phyloP scores from a whole-genome alignment of 2,888 invertebrate species.

The Melanophora roralis region DNA sequence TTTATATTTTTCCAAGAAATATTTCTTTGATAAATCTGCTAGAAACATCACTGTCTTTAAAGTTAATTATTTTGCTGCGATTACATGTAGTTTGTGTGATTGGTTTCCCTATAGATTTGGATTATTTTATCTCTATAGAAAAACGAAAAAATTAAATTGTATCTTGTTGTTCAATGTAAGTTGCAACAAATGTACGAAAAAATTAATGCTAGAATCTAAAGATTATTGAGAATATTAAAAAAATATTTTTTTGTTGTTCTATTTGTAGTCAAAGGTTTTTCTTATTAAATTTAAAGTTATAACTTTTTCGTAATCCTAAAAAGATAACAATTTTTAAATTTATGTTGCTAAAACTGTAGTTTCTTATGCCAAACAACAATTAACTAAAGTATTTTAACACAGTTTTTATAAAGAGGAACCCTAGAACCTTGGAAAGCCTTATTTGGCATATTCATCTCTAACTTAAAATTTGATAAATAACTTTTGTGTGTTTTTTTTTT shows the following conservation, averaged over 20 bases:
- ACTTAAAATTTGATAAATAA: constrained; percentile 15
- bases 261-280: too few relatives aligned
- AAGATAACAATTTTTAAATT: constrained; percentile 17
- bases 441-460: constrained; percentile 9
- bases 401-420: constrained; percentile 6
- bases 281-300: too few relatives aligned
- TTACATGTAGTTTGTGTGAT: constrained; percentile 15
- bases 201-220: not conserved
- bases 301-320: constrained; percentile 22
- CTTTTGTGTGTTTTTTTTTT: constrained; percentile 18
- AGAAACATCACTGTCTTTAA: not conserved
- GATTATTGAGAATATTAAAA: constrained; percentile 33
- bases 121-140: constrained; percentile 29
- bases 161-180: not conserved
- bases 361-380: constrained; percentile 1
- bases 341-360: not conserved
- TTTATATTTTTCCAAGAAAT: too few relatives aligned
- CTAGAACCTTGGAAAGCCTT: constrained; percentile 5
- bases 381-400: constrained; percentile 39
- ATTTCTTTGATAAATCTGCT: too few relatives aligned
- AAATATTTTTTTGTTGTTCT: not conserved
- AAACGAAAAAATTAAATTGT: constrained; percentile 16
- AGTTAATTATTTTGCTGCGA: constrained; percentile 17
- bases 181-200: not conserved
- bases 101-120: not conserved